Evolutionary conservation across 2,888 invertebrate species (phyloP), one percentile per base, ranked within the genome.

Genomic region (Drosophila monieri): DNA sequence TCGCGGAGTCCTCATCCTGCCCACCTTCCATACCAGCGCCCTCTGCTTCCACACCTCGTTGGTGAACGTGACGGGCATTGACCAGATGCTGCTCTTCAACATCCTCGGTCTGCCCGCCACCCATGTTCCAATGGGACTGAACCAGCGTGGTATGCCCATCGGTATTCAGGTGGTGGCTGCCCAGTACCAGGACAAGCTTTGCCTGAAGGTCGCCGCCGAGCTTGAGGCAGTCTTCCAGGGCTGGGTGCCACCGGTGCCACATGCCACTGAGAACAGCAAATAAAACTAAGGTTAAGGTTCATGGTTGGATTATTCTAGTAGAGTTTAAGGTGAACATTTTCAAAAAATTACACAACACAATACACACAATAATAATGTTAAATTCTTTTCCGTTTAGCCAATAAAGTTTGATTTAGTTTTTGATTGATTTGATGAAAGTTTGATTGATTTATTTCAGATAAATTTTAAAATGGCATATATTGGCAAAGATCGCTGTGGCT

Each of bases 211-310:
- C 8, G 98, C 98, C 1, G 92, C 93, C 69, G 95, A 96, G 81
- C 90, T 98, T 46, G 97, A 97, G 88, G 93, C 92, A 27, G 94
- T 93, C 4, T 97, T 97, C 90, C 96, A 96, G 1, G 98, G 98
- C 0, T 97, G 97, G 97, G 90, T 92, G 39, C 93, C 94, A 9
- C 95, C 95, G 10, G 35, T 78, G 6, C 69, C 65, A 10, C 76
- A 88, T 49, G 53, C 32, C 30, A 53, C 48, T 0, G 30, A 30
- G 1, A 9, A 12, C 8, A 14, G n/a, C 23, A 21, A 54, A 48
- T 44, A 30, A 25, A 8, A 2, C 66, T 64, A 53, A 41, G 39
- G 9, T 64, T 71, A 62, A 60, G 80, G 80, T 77, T 44, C 43
- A 55, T 56, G 79, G 79, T 65, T 59, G 6, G 6, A 32, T 12